Percentiles rank a stretch among this genome's conserved stretches.
Conservation (phyloP, 2,113 vertebrate species). For the Echinops telfairi region DNA sequence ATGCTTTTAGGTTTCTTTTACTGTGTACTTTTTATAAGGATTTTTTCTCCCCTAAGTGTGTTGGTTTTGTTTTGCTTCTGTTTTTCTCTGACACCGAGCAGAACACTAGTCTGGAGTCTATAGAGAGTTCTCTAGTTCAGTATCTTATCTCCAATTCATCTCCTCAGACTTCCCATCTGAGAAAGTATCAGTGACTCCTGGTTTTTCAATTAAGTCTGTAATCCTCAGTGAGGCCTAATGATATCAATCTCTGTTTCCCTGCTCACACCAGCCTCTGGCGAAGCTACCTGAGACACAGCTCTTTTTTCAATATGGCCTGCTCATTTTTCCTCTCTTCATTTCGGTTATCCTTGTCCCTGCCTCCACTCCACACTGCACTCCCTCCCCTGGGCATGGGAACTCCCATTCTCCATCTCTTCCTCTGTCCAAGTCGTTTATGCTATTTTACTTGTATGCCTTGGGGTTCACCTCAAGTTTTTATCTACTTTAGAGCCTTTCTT, state of each 20-base stretch:
- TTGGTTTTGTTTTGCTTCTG: constrained; percentile 41
- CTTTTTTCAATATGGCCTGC: not conserved
- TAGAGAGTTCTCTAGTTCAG: not conserved
- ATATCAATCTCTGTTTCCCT: not conserved
- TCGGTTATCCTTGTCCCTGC: not conserved
- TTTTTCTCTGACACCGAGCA: not conserved
- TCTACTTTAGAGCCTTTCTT: not conserved
- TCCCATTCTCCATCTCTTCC: not conserved
- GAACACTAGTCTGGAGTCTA: not conserved
- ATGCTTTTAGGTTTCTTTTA: not conserved
- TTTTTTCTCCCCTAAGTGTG: not conserved
- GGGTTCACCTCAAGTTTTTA: not conserved
- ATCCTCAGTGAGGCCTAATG: not conserved
- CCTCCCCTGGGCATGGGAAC: too few relatives aligned
- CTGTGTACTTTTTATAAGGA: not conserved
- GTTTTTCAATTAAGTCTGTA: not conserved
- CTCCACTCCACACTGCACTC: too few relatives aligned
- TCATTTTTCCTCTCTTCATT: not conserved
- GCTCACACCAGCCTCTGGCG: not conserved
- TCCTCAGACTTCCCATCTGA: not conserved
- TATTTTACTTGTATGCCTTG: not conserved
- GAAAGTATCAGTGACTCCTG: not conserved
- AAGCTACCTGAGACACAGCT: not conserved
- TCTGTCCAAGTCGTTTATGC: not conserved
- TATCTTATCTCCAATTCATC: not conserved